Conservation (phyloP, 2,113 vertebrate genomes). For the Suricata suricatta region DNA sequence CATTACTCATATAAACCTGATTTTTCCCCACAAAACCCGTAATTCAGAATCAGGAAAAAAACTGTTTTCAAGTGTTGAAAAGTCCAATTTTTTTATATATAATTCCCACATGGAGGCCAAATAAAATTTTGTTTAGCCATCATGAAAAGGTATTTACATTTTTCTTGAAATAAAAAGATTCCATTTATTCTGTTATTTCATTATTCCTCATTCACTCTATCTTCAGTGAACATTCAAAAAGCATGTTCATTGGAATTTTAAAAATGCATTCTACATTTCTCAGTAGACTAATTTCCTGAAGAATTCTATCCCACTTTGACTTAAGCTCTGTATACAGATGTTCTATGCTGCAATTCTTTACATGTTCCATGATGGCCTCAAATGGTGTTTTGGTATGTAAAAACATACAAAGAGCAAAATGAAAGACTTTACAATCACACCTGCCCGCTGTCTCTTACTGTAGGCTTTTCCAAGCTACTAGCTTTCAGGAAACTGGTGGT, state of each 20-base stretch:
- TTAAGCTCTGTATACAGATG: background rate
- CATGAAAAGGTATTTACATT: background rate
- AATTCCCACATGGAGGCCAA: background rate
- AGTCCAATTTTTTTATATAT: background rate
- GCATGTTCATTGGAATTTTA: background rate
- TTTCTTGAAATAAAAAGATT: constrained; percentile 28
- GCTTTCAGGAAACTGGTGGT: background rate
- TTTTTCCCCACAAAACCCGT: background rate
- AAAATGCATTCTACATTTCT: background rate
- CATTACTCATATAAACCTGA: constrained; percentile 47
- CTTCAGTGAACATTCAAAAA: background rate
- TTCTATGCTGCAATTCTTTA: background rate
- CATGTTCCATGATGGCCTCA: background rate
- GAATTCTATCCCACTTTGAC: background rate
- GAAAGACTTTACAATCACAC: background rate
- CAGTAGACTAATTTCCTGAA: background rate
- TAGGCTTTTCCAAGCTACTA: background rate
- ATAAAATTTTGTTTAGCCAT: background rate
- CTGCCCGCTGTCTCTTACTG: background rate
- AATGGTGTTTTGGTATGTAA: background rate
- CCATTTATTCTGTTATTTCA: background rate
- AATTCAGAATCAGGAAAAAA: background rate
- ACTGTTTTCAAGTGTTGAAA: constrained; percentile 32
- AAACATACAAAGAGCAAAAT: background rate
- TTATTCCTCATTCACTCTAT: background rate